Base-by-base conservation (phyloP, 2,797 vertebrate genomes). In the Heterohyrax brucei region DNA sequence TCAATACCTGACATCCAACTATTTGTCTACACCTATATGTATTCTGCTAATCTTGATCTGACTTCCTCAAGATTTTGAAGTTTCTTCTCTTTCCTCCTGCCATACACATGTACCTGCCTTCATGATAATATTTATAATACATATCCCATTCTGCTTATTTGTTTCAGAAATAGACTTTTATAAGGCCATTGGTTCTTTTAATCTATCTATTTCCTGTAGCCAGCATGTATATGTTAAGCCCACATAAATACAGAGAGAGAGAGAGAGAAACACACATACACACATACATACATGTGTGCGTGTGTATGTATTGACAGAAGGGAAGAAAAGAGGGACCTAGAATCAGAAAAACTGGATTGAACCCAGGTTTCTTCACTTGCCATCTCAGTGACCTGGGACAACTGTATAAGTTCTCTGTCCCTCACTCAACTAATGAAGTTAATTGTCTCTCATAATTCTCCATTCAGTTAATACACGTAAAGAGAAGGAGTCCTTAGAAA, bases 401-500 rank as follows among this genome's bases (percentile, higher is more conserved):
- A 48, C 22, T 56, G 44, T 24, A 10, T n/a, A 66, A 64, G 26
- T 46, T 85, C 9, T 92, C 44, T 62, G n/a, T 72, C 39, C 12
- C 30, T 82, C 28, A 70, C 76, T 73, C 48, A 48, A 46, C 75
- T 72, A 72, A 46, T 72, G 39, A 39, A 39, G 39, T 64, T 77
- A 89, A 53, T 33, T 44, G 59, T 73, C 9, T 86, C 64, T 73
- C 39, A 64, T 66, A 73, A 39, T 53, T 7, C 1, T 59, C 44
- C 19, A 90, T 72, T 81, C 48, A 85, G 14, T 56, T 87, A 87
- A 93, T 39, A 53, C 5, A 62, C 39, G 21, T 66, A 91, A 88
- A 82, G 62, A 75, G 48, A 61, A 30, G 33, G 24, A 82, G 13
- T 78, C 46, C 28, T 78, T 73, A 78, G 44, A 59, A 87, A 87